Evolutionary conservation across 1,140 invertebrate species (phyloP), one percentile per base, ranked within the genome.

Genomic region (Aphaenogaster ashmeadi): DNA sequence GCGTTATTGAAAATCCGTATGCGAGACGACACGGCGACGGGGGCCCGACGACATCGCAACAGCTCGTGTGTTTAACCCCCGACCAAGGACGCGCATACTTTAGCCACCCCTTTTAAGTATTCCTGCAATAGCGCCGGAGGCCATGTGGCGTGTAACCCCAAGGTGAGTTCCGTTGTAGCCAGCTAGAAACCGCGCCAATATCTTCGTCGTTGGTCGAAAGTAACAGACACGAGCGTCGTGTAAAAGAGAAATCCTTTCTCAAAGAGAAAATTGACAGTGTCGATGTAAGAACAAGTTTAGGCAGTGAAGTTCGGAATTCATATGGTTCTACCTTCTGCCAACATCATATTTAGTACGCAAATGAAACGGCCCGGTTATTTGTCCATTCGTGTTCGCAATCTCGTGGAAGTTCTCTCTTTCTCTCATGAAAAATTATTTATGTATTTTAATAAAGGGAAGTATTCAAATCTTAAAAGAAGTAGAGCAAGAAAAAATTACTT

Each of bases 41-140:
- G 74, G 36, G 13, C 21, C 18, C 80, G 80, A 83, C 66, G 38
- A 44, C 66, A 52, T 18, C 69, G 74, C 72, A 85, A 77, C 75
- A 71, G 74, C 44, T 84, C 79, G 72, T 75, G 80, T 86, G 58
- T 90, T 90, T 84, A 85, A 90, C 79, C 72, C 74, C 54, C 36
- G 54, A 90, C 66, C 18, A 85, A 85, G 80, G 74, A 56, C 54
- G 60, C 79, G 79, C 79, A 88, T 88, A 81, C 89, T 90, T 90
- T 80, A 85, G 60, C 50, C 71, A 79, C 54, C 58, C 80, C 67
- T 77, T 90, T 90, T 85, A 88, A 91, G 91, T 93, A 93, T 94
- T 94, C 91, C 87, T 86, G 85, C 87, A 85, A 85, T 64, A 94
- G 90, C 88, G 91, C 92, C 91, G 89, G 88, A 85, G 92, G 91